phyloP scores from a whole-genome alignment of 2,113 vertebrate species.

The Psephotus haematonotus region DNA sequence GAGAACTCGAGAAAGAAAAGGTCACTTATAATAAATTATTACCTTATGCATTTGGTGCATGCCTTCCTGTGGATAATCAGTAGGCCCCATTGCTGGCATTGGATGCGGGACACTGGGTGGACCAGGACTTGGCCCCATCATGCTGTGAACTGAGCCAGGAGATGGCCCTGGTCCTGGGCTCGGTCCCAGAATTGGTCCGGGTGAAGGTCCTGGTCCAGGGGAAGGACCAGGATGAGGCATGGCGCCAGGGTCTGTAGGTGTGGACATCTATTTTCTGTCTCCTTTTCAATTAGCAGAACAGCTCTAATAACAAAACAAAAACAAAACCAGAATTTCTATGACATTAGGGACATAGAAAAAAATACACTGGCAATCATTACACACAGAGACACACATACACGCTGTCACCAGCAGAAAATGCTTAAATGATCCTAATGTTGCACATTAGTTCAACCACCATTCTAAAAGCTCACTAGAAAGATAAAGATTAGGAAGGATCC shows the following conservation, averaged over 20 bases:
- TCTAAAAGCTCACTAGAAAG: constrained; percentile 20
- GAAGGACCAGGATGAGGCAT: constrained; percentile 98
- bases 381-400: not conserved
- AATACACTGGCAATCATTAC: constrained; percentile 6
- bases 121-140: constrained; percentile 98
- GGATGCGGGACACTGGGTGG: constrained; percentile 87
- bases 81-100: constrained; percentile 84
- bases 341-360: constrained; percentile 7
- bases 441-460: not conserved
- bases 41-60: constrained; percentile 96
- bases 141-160: constrained; percentile 95
- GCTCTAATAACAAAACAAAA: constrained; percentile 47
- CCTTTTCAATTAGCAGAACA: constrained; percentile 54
- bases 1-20: not conserved
- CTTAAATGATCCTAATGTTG: not conserved
- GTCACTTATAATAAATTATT: constrained; percentile 28
- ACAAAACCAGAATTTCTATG: constrained; percentile 52
- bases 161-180: constrained; percentile 96
- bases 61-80: constrained; percentile 90
- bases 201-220: constrained; percentile 92
- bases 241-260: constrained; percentile 87
- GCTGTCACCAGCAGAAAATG: constrained; percentile 16
- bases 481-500: not conserved
- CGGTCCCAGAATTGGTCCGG: constrained; percentile 95
- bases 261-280: constrained; percentile 86